phyloP scores from a whole-genome alignment of 2,113 vertebrate genomes.

The Tyto alba region DNA sequence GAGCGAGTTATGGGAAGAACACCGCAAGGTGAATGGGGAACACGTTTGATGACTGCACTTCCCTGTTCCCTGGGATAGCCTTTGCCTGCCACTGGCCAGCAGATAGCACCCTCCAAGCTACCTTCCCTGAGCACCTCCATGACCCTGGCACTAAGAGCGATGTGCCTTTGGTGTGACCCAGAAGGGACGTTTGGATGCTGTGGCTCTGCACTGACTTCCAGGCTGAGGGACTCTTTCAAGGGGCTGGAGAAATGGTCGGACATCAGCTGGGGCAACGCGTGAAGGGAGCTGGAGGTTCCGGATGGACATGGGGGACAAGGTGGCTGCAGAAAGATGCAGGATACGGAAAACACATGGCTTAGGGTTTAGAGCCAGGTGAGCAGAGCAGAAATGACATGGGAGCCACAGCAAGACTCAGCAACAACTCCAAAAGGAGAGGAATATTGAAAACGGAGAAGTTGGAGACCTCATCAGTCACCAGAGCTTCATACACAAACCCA shows the following conservation, averaged over 20 bases:
- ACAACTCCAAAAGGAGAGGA: not conserved
- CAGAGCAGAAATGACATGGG: not conserved
- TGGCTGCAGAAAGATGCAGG: not conserved
- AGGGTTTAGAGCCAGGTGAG: not conserved
- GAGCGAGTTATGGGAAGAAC: not conserved
- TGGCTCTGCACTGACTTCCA: not conserved
- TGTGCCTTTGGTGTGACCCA: not conserved
- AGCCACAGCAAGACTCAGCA: not conserved
- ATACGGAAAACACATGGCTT: not conserved
- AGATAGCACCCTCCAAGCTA: not conserved
- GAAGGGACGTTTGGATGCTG: not conserved
- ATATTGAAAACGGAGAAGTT: not conserved
- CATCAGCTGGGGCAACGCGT: not conserved
- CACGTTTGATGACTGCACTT: accelerated
- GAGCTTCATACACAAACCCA: not conserved
- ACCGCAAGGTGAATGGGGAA: not conserved
- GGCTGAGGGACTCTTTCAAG: not conserved
- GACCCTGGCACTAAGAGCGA: not conserved
- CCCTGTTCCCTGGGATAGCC: not conserved
- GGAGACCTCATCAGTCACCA: not conserved
- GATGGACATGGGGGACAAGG: not conserved
- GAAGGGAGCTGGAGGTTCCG: not conserved
- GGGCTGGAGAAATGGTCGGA: not conserved
- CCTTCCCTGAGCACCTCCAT: not conserved
- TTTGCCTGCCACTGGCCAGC: not conserved